These are phyloP conservation scores for Epizoanthus ramosus DNA, from an alignment of 92 coral and sea anemone species.

Conservation along the genomic window DNA sequence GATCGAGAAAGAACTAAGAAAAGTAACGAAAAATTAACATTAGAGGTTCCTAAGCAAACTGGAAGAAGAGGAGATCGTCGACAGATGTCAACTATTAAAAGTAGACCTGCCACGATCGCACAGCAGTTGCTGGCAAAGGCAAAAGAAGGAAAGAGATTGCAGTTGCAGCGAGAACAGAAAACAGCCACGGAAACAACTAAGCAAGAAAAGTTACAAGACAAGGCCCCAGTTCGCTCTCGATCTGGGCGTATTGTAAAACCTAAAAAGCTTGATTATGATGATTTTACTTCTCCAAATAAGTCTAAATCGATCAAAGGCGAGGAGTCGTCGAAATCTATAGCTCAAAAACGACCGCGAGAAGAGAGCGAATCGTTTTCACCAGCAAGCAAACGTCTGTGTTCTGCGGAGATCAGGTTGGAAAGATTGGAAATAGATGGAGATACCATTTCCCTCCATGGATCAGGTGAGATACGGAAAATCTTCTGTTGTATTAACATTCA, in stretches of 20 bases:
- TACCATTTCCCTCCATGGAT: not conserved
- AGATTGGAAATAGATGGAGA: constrained; percentile 36
- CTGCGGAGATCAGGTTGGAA: constrained; percentile 48
- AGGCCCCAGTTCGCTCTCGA: constrained; percentile 79
- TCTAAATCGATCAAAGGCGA: constrained; percentile 16
- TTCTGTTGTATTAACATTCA: not conserved
- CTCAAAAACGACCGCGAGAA: constrained; percentile 71
- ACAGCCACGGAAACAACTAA: constrained; percentile 22
- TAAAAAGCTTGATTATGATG: constrained; percentile 94
- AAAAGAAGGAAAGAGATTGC: constrained; percentile 76
- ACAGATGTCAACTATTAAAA: constrained; percentile 36
- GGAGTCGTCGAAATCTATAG: constrained; percentile 20
- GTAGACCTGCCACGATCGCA: constrained; percentile 76
- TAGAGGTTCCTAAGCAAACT: not conserved
- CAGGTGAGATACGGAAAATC: not conserved
- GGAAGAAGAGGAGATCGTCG: constrained; percentile 16
- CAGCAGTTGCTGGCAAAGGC: constrained; percentile 95
- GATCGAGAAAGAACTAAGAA: constrained; percentile 47
- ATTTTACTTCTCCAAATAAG: constrained; percentile 72
- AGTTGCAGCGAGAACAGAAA: constrained; percentile 67
- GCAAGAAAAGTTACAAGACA: constrained; percentile 41
- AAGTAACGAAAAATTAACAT: constrained; percentile 27
- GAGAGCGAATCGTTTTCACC: constrained; percentile 67
- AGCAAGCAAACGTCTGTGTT: constrained; percentile 58
- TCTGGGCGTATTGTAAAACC: constrained; percentile 98